Evolutionary conservation across 2,888 invertebrate species (phyloP), one percentile per base, ranked within the genome.

Genomic region (Agapostemon virescens): DNA sequence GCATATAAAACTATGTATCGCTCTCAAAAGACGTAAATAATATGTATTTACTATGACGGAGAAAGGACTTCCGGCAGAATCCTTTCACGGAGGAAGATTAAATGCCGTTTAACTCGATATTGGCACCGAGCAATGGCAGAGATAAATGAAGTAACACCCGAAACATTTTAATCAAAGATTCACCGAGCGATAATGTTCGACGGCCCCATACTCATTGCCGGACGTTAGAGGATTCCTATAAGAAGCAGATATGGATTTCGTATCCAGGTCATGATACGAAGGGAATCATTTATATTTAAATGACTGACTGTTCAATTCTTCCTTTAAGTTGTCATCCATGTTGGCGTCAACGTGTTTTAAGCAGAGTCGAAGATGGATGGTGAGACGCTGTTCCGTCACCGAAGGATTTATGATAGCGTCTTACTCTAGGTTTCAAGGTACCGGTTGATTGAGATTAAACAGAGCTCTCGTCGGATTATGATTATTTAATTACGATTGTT

Each of bases 401-500:
- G 6, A 15, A 26, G 15, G 55, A 55, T 55, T 55, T 55, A 55
- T 55, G 55, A 17, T 17, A 55, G 6, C 6, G 55, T 55, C 26
- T 15, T 55, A 11, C 52, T 15, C 13, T 23, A 15, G 6, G 55
- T 7, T 55, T 0, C 26, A 2, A 15, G 26, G 26, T 15, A 26
- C 26, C 26, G 26, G 26, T 23, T 23, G 52, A 52, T 55, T 55
- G 15, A 55, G 55, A 55, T 55, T 55, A 26, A 55, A 55, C 55
- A 55, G 26, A 26, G 26, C 55, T 17, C 26, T 55, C 55, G 26
- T 26, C 26, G 55, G 55, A 55, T 15, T 26, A 55, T 15, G 26
- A 55, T 55, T 55, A 26, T 55, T 55, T 55, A 55, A 55, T 55
- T 55, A 55, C 55, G 55, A 55, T 55, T 26, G 55, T 55, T 55